phyloP scores from a whole-genome alignment of 2,888 invertebrate species.

The Bimastos eiseni region DNA sequence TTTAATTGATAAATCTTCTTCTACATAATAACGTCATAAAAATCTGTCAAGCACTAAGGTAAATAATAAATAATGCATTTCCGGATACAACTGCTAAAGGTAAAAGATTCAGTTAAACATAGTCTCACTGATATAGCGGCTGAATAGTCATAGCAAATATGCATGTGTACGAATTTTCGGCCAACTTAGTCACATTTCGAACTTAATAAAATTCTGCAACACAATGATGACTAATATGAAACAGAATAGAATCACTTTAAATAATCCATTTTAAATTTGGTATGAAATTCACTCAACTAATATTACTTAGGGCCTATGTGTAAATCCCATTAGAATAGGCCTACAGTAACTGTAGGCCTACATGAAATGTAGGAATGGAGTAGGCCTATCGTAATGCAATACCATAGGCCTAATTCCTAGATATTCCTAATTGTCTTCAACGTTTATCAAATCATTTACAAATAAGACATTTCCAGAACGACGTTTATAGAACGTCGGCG shows the following conservation, averaged over 20 bases:
- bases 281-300: background rate
- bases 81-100: constrained; percentile 6
- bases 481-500: background rate
- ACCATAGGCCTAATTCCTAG: no score
- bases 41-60: background rate
- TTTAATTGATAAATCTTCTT: background rate
- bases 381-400: no score
- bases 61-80: background rate
- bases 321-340: no score
- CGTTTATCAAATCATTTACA: no score
- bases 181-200: background rate
- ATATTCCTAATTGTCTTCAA: no score
- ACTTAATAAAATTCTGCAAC: background rate
- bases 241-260: background rate
- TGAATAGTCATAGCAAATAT: background rate
- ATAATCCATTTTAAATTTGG: background rate
- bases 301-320: no score
- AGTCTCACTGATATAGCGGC: background rate
- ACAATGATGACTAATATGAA: background rate
- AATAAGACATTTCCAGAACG: background rate
- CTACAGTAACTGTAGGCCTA: no score
- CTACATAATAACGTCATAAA: background rate
- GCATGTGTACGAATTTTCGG: background rate
- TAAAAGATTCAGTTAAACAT: background rate
- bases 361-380: no score